phyloP scores from a whole-genome alignment of 2,888 invertebrate species.

The Nephrotoma guestfalica region DNA sequence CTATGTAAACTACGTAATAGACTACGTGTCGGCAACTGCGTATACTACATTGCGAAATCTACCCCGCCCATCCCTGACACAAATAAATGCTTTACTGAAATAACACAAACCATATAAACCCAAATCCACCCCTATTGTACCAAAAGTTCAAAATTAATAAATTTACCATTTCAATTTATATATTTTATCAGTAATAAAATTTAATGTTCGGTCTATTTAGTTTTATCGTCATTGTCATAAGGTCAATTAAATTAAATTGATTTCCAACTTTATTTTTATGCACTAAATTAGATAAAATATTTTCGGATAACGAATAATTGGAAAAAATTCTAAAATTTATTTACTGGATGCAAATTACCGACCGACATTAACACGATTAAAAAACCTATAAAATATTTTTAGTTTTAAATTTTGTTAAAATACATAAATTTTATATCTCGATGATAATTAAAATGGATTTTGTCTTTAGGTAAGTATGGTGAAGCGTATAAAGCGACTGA shows the following conservation, averaged over 20 bases:
- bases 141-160: too few species aligned
- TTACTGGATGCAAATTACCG: neutral
- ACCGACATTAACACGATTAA: neutral
- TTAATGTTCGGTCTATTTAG: neutral
- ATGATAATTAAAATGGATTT: neutral
- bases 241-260: neutral
- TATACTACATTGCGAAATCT: too few species aligned
- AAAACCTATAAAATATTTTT: neutral
- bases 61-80: too few species aligned
- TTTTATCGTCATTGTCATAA: neutral
- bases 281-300: neutral
- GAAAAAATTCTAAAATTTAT: neutral
- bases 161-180: too few species aligned
- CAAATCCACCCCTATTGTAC: too few species aligned
- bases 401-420: neutral
- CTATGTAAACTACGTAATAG: too few species aligned
- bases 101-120: too few species aligned
- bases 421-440: neutral
- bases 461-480: neutral
- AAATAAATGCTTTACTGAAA: too few species aligned
- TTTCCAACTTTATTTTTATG: neutral
- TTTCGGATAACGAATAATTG: too few species aligned
- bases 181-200: neutral
- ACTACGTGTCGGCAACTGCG: too few species aligned
- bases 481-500: neutral